Conservation (phyloP, 2,113 vertebrate genomes). For the Albula goreensis region DNA sequence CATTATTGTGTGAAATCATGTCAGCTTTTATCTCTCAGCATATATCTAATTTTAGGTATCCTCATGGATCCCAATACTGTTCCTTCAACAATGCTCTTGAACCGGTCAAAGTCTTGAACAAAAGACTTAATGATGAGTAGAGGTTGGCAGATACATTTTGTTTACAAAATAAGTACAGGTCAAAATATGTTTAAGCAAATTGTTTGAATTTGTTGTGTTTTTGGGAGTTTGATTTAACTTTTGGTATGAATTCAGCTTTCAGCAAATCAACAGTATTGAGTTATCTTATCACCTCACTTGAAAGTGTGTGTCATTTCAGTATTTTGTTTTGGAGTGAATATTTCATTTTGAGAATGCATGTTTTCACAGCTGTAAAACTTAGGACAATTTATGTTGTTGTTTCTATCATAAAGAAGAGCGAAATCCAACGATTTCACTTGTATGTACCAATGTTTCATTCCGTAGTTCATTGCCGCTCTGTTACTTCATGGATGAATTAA, state of each 20-base stretch:
- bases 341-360: not conserved
- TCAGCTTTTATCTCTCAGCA: not conserved
- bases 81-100: not conserved
- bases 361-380: not conserved
- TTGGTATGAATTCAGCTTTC: not conserved
- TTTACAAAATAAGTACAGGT: too few species aligned
- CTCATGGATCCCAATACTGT: not conserved
- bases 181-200: too few species aligned
- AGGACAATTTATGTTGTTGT: not conserved
- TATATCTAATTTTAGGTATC: not conserved
- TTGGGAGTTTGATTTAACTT: not conserved
- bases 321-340: not conserved
- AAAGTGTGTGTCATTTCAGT: not conserved
- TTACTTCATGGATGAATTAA: conserved; percentile 4
- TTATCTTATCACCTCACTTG: not conserved
- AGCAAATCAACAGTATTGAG: not conserved
- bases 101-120: not conserved
- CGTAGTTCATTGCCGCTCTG: not conserved
- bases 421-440: not conserved
- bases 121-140: not conserved
- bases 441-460: not conserved
- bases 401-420: not conserved
- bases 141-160: not conserved
- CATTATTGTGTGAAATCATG: too few species aligned
- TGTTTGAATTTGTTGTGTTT: too few species aligned